phyloP scores from a whole-genome alignment of 2,797 vertebrate species.

The Pangasius djambal region DNA sequence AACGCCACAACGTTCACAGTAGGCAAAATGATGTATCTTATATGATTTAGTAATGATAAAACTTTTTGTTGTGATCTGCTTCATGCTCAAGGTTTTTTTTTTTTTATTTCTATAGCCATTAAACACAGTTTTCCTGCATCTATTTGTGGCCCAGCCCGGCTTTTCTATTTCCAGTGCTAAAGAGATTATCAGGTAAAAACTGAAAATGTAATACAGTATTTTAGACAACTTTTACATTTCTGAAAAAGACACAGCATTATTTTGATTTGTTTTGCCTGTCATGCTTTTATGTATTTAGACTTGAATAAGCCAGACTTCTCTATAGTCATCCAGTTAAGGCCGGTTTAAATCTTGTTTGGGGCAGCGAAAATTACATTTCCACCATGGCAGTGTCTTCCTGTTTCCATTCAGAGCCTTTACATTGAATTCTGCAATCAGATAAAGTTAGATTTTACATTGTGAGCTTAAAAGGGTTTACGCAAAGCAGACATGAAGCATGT shows the following conservation, averaged over 20 bases:
- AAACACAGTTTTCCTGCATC: slow-evolving; percentile 90
- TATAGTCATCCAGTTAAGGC: slow-evolving; percentile 52
- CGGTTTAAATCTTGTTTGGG: slow-evolving; percentile 50
- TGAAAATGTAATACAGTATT: neutral
- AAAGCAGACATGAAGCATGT: slow-evolving; percentile 35
- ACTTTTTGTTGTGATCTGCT: neutral
- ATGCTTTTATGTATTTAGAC: slow-evolving; percentile 23
- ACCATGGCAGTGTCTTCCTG: slow-evolving; percentile 52
- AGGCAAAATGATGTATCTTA: slow-evolving; percentile 53
- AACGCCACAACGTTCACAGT: slow-evolving; percentile 79
- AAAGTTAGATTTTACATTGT: slow-evolving; percentile 46
- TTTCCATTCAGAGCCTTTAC: slow-evolving; percentile 48
- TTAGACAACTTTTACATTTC: slow-evolving; percentile 1
- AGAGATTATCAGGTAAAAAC: slow-evolving; percentile 84
- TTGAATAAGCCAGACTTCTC: slow-evolving; percentile 49
- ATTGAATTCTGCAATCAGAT: slow-evolving; percentile 49
- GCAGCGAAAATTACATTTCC: slow-evolving; percentile 52
- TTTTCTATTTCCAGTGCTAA: slow-evolving; percentile 70
- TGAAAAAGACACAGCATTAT: neutral
- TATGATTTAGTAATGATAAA: neutral
- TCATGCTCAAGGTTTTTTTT: neutral
- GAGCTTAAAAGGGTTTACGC: slow-evolving; percentile 24
- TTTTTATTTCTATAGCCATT: slow-evolving; percentile 75
- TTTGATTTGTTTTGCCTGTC: slow-evolving; percentile 27
- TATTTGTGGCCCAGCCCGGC: slow-evolving; percentile 81